phyloP scores from a whole-genome alignment of 2,113 vertebrate genomes.

The Poeciliopsis retropinna region DNA sequence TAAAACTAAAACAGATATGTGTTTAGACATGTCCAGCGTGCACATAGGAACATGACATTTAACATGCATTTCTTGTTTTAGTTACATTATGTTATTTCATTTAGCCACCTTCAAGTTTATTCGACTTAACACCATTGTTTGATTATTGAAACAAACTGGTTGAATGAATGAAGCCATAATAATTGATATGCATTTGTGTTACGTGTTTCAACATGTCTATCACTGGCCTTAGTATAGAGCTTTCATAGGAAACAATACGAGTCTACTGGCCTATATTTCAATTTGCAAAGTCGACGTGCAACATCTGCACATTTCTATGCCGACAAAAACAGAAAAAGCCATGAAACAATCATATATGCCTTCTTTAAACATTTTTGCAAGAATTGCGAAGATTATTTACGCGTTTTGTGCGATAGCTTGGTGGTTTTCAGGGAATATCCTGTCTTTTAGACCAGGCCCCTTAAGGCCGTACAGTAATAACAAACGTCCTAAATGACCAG shows the following conservation, averaged over 20 bases:
- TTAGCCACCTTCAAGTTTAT: no score
- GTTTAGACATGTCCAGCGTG: background rate
- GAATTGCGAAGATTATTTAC: background rate
- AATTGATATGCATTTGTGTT: background rate
- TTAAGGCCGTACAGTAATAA: slow-evolving; percentile 75
- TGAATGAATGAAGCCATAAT: background rate
- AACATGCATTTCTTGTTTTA: background rate
- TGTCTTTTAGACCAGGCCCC: slow-evolving; percentile 51
- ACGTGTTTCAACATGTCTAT: slow-evolving; percentile 44
- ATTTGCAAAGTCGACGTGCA: background rate
- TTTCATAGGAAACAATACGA: slow-evolving; percentile 16
- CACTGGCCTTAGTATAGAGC: slow-evolving; percentile 6
- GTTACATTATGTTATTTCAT: background rate
- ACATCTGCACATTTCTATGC: background rate
- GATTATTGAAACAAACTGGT: no score
- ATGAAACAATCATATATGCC: accelerated
- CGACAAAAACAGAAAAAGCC: background rate
- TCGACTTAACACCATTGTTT: no score
- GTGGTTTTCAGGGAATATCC: slow-evolving; percentile 31
- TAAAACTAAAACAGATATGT: background rate
- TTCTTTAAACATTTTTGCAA: background rate
- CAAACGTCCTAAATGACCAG: slow-evolving; percentile 34
- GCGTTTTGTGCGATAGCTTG: background rate
- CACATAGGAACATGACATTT: background rate
- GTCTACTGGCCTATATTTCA: slow-evolving; percentile 20